Conservation (phyloP, 1,140 invertebrate genomes). For the Drosophila kohkoa region DNA sequence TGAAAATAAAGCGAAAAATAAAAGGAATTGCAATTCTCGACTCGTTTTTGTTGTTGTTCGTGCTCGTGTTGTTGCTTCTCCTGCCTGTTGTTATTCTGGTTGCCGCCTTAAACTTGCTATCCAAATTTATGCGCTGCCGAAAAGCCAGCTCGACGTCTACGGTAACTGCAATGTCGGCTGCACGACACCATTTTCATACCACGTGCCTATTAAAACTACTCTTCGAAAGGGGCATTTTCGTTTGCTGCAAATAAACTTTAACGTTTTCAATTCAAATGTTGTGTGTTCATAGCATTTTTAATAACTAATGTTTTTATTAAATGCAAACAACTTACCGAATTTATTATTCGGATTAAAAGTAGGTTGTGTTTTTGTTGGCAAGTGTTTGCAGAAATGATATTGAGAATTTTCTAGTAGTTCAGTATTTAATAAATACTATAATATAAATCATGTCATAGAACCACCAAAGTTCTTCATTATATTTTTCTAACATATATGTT, state of each 20-base stretch:
- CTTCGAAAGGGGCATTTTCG: background rate
- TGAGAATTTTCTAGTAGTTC: too few relatives aligned
- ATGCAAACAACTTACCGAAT: too few relatives aligned
- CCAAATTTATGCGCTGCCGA: constrained; percentile 78
- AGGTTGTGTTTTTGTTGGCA: too few relatives aligned
- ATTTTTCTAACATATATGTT: too few relatives aligned
- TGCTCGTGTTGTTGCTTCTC: constrained; percentile 7
- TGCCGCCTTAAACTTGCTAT: constrained; percentile 41
- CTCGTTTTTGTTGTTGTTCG: constrained; percentile 4
- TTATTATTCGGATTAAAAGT: too few relatives aligned
- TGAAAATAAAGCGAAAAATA: constrained; percentile 32
- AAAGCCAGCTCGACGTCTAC: constrained; percentile 40
- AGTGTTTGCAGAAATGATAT: too few relatives aligned
- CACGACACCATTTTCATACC: constrained; percentile 25
- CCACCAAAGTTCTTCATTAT: too few relatives aligned
- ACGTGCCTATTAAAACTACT: background rate
- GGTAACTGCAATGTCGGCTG: constrained; percentile 32
- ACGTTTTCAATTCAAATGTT: background rate
- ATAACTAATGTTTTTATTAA: too few relatives aligned
- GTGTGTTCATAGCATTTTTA: background rate
- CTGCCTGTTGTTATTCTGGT: constrained; percentile 4
- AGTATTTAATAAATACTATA: too few relatives aligned
- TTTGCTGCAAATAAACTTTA: background rate
- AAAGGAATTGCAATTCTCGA: constrained; percentile 61
- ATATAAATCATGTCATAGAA: too few relatives aligned